Percentiles rank a stretch among this genome's conserved stretches.
phyloP scores from a whole-genome alignment of 2,797 vertebrate genomes.

The Arrhamphus sclerolepis region DNA sequence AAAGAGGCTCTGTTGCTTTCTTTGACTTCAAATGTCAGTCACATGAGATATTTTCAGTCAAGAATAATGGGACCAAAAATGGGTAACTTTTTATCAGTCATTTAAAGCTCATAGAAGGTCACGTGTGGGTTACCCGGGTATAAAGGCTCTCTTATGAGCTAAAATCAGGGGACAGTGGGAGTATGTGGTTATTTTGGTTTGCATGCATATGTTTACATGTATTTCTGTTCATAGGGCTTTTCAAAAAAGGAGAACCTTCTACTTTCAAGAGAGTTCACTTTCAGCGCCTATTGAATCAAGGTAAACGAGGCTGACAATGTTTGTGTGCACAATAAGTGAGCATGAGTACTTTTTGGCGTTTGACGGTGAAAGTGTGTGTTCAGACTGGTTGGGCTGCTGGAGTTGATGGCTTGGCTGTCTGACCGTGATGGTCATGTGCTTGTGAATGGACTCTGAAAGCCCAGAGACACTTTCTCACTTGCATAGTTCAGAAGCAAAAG shows the following conservation, averaged over 20 bases:
- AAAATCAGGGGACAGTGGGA: background rate
- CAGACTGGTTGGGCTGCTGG: constrained; percentile 39
- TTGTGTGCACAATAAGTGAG: constrained; percentile 41
- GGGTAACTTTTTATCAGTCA: constrained; percentile 3
- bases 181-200: background rate
- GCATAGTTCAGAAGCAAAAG: constrained; percentile 35
- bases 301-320: constrained; percentile 42
- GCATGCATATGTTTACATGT: constrained; percentile 1
- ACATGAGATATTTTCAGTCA: constrained; percentile 23
- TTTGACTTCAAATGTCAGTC: constrained; percentile 23
- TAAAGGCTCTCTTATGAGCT: constrained; percentile 20
- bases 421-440: constrained; percentile 23
- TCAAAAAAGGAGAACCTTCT: too few relatives aligned
- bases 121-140: constrained; percentile 4
- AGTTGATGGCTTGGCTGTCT: constrained; percentile 28
- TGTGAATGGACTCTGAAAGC: constrained; percentile 47
- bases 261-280: too few relatives aligned
- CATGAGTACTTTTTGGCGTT: constrained; percentile 61
- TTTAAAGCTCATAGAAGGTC: constrained; percentile 14
- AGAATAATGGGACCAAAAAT: constrained; percentile 15
- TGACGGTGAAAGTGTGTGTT: constrained; percentile 63
- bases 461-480: constrained; percentile 33
- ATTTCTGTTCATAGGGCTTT: background rate
- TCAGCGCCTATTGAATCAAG: constrained; percentile 34
- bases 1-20: constrained; percentile 14